These are phyloP conservation scores for Drosophila cracens DNA, from an alignment of 2,888 invertebrate genomes.

Conservation along the genomic window DNA sequence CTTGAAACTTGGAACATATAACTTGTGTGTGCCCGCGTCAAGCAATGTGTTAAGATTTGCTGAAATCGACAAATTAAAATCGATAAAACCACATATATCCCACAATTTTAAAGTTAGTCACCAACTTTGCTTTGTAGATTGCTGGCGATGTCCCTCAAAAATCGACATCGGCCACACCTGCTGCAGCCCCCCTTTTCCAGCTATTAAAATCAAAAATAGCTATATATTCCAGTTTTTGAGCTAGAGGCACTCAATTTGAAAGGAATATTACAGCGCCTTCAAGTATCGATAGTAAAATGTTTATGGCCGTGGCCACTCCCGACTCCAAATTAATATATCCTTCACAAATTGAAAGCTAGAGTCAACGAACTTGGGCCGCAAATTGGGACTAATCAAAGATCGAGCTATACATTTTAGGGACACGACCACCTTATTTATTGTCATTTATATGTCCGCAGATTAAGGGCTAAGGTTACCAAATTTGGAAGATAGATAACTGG, in stretches of 20 bases:
- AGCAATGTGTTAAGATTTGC: not conserved
- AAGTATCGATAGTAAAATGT: no score
- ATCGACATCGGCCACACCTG: not conserved
- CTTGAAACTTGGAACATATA: not conserved
- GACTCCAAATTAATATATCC: not conserved
- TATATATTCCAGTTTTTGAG: not conserved
- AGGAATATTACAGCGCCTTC: not conserved
- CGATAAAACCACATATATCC: not conserved
- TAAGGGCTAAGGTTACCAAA: no score
- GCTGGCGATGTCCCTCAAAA: not conserved
- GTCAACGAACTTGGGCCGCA: not conserved
- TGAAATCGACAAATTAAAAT: not conserved
- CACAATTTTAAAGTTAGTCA: not conserved
- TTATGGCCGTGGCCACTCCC: not conserved
- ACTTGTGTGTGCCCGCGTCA: not conserved
- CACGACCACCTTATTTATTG: not conserved
- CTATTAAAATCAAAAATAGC: not conserved
- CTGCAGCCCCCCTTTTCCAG: not conserved
- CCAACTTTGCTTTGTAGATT: not conserved
- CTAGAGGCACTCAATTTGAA: not conserved
- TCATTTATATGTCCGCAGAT: not conserved
- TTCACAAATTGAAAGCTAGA: not conserved
- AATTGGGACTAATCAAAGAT: not conserved
- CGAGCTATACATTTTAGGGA: not conserved
- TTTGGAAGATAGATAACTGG: not conserved